A percentile compares a stretch with the other conserved stretches of the same genome.
phyloP scores from a whole-genome alignment of 2,797 vertebrate genomes.

The Holocentrus rufus region DNA sequence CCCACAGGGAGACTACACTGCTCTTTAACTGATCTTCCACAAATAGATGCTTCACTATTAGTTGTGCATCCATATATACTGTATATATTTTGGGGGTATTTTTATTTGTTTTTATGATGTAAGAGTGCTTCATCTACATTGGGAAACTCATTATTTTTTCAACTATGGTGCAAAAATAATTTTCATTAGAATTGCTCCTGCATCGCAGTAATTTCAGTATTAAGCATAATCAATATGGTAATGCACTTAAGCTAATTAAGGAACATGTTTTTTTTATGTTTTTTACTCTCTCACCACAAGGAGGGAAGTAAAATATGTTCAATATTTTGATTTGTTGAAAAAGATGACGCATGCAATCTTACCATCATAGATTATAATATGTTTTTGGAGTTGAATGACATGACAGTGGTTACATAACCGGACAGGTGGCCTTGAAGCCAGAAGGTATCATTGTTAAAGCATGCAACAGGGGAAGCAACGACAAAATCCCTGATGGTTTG shows the following conservation, averaged over 20 bases:
- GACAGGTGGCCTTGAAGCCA: conserved; percentile 14
- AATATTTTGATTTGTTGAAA: conserved; percentile 1
- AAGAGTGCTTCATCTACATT: conserved; percentile 20
- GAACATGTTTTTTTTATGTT: not conserved
- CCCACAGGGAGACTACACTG: conserved; percentile 37
- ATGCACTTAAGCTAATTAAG: not conserved
- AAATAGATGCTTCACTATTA: conserved; percentile 14
- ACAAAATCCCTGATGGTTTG: not conserved
- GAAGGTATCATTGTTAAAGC: conserved; percentile 11
- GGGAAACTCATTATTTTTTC: not conserved
- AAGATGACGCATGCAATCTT: not conserved
- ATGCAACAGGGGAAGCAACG: conserved; percentile 21
- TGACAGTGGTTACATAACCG: conserved; percentile 12
- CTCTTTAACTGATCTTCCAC: conserved; percentile 40
- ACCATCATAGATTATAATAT: not conserved
- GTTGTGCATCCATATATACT: not conserved
- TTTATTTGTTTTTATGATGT: not conserved
- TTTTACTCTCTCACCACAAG: not conserved
- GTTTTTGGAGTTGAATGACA: not conserved
- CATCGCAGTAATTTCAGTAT: not conserved
- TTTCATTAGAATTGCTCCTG: not conserved
- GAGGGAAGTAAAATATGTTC: not conserved
- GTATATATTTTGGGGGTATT: not conserved
- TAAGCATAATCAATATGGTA: not conserved
- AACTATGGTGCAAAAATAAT: not conserved